Percentiles rank a stretch among this genome's conserved stretches.
Conservation (phyloP, 37 sponge, comb jelly and placozoan genomes). For the Halichondria panicea region DNA sequence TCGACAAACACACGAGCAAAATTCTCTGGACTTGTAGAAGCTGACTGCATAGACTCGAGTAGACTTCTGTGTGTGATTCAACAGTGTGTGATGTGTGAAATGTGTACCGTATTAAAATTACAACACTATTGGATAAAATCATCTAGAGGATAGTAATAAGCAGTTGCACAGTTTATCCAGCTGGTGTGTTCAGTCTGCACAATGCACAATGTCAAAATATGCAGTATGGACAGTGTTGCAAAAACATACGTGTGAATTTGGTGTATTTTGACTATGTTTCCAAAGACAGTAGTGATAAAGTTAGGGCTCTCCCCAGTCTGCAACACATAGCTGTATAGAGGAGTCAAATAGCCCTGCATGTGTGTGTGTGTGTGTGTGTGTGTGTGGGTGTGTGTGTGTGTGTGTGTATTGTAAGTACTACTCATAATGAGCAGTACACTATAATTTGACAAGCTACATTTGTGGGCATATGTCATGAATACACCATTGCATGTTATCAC, state of each 20-base stretch:
- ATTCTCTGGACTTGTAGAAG: conserved; percentile 9
- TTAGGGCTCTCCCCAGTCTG: conserved; percentile 21
- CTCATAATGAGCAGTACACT: no score
- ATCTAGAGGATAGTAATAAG: no score
- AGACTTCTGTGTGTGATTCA: conserved; percentile 5
- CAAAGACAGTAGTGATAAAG: conserved; percentile 48
- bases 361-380: no score
- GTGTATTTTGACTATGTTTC: conserved; percentile 51
- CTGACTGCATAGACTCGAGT: conserved; percentile 9
- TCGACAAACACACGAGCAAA: conserved; percentile 17
- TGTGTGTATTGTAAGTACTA: no score
- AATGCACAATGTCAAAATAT: background rate
- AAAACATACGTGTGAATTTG: conserved; percentile 28
- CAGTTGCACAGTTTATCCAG: no score
- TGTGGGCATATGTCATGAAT: conserved; percentile 30
- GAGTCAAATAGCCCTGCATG: conserved; percentile 53
- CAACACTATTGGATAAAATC: no score
- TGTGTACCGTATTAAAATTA: background rate
- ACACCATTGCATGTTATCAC: conserved; percentile 32
- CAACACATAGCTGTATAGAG: conserved; percentile 35
- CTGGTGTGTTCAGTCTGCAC: background rate
- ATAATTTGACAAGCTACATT: no score
- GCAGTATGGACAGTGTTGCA: background rate
- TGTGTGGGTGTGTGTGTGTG: no score
- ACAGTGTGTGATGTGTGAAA: background rate